Evolutionary conservation across 2,888 invertebrate genomes (phyloP), one percentile per base, ranked within the genome.

Genomic region (Thymelicus acteon): DNA sequence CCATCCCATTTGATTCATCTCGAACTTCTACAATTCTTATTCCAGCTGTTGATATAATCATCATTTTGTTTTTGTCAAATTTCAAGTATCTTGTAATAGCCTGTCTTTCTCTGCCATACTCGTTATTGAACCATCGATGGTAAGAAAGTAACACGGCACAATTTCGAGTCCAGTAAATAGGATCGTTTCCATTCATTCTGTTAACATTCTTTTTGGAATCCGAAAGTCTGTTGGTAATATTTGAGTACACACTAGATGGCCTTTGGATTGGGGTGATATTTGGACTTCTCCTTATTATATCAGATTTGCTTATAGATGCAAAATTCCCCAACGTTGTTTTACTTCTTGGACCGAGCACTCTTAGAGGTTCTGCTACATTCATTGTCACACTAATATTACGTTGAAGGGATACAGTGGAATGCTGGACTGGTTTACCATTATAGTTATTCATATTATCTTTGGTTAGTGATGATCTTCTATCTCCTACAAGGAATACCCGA

Each of bases 401-500:
- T 75, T 94, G 95, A 62, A 95, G 90, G 57, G 95, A 93, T 37
- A 95, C 90, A 0, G 95, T 95, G 8, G 95, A 95, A 85, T 95
- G 95, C 79, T 95, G 95, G 24, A 95, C 95, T 72, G 95, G 95
- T 79, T 95, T 94, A 58, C 95, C 94, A 74, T 90, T 94, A 48
- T 92, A 93, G 80, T 95, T 95, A 72, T 95, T 94, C 90, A 95
- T 95, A 60, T 88, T 92, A 77, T 95, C 95, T 83, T 91, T 93
- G 49, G 85, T 76, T 74, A 93, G 73, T 60, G 85, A 77, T 49
- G 91, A 87, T 77, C 87, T 92, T 76, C 94, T 94, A 73, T 95
- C 94, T 15, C 95, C 95, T 6, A 95, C 94, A n/a, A 95, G 94
- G 82, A 98, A 97, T 48, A 97, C 96, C 72, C 96, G 94, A 82